Evolutionary conservation across 1,140 invertebrate species (phyloP).

Genomic region (Papilio dardanus): DNA sequence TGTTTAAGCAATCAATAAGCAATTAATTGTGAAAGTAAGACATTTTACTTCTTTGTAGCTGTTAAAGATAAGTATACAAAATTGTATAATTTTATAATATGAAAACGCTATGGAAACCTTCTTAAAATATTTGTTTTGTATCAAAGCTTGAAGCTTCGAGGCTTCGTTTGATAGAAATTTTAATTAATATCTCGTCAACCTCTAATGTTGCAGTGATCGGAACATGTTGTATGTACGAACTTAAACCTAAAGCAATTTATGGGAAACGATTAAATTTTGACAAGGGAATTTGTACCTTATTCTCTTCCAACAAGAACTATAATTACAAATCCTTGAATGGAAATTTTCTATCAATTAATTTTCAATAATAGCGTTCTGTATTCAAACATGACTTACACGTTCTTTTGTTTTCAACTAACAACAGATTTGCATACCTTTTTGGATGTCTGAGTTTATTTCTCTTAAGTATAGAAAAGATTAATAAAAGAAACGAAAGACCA

Average conservation of each 20-base stretch:
- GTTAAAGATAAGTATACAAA: too few species aligned
- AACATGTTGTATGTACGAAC: neutral
- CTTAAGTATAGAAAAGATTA: neutral
- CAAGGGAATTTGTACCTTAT: neutral
- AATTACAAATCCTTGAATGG: too few species aligned
- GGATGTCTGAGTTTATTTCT: neutral
- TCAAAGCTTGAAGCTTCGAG: neutral
- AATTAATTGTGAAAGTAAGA: too few species aligned
- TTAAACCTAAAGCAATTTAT: conserved; percentile 10
- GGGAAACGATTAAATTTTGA: neutral
- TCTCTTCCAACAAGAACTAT: neutral
- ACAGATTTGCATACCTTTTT: neutral
- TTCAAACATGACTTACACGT: neutral
- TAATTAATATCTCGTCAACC: conserved; percentile 13
- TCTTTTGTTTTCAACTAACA: neutral
- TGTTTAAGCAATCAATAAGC: too few species aligned
- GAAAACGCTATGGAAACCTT: neutral
- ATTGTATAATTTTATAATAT: neutral
- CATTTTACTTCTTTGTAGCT: too few species aligned
- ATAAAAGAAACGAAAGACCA: neutral
- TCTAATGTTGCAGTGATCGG: conserved; percentile 2
- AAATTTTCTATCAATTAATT: too few species aligned
- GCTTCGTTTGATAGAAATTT: conserved; percentile 9
- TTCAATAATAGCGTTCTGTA: neutral
- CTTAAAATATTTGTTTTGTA: neutral